A percentile compares a stretch with the other conserved stretches of the same genome.
These are phyloP conservation scores for Protonemura montana DNA, from an alignment of 2,888 invertebrate species.

Conservation along the genomic window DNA sequence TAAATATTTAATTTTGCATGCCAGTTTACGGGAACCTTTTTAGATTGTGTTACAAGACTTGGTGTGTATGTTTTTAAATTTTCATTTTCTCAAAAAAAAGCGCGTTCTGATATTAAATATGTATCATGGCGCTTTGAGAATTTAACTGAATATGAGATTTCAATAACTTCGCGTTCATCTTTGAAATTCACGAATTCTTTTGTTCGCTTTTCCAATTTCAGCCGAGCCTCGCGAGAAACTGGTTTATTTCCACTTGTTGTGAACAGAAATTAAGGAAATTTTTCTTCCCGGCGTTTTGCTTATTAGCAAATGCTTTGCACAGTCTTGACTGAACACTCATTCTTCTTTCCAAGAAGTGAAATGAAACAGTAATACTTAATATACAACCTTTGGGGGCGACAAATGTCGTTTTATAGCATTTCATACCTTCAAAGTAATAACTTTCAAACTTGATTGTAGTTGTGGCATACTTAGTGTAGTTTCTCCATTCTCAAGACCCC, in stretches of 20 bases:
- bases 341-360: too few relatives aligned
- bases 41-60: neutral
- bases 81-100: neutral
- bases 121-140: neutral
- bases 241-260: neutral
- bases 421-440: too few relatives aligned
- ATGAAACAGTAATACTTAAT: too few relatives aligned
- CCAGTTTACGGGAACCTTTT: neutral
- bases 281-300: neutral
- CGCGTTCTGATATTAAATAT: neutral
- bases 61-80: neutral
- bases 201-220: neutral
- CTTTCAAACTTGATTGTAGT: too few relatives aligned
- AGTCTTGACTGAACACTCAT: too few relatives aligned
- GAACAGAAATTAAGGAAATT: neutral
- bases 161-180: neutral
- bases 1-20: constrained; percentile 9
- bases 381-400: too few relatives aligned
- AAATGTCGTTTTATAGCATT: too few relatives aligned
- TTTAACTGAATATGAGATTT: neutral
- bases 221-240: neutral
- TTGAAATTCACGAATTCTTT: neutral
- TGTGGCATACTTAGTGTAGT: too few relatives aligned
- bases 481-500: too few relatives aligned
- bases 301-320: too few relatives aligned